A percentile compares a stretch with the other conserved stretches of the same genome.
phyloP scores from a whole-genome alignment of 2,888 invertebrate genomes.

The Ectemnius continuus region DNA sequence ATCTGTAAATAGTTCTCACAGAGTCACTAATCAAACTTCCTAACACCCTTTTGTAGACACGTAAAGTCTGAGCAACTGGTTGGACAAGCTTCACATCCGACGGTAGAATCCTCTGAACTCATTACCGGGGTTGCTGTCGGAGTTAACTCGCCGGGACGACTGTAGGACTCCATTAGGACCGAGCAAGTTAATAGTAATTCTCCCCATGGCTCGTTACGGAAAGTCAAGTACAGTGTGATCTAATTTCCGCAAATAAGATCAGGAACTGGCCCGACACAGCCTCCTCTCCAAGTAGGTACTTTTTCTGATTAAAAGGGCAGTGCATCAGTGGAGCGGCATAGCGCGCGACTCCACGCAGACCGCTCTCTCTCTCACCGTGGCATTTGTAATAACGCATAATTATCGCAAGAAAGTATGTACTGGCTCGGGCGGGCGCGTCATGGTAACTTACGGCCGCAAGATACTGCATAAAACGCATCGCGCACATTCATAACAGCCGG shows the following conservation, averaged over 20 bases:
- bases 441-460: too few species aligned
- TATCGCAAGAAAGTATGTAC: too few species aligned
- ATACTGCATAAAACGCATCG: too few species aligned
- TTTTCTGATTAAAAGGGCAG: slow-evolving; percentile 27
- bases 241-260: slow-evolving; percentile 30
- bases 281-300: background rate
- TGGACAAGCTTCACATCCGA: background rate
- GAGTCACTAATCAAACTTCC: too few species aligned
- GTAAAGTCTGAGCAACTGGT: too few species aligned
- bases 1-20: too few species aligned
- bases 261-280: slow-evolving; percentile 17
- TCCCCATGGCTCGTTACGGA: slow-evolving; percentile 1
- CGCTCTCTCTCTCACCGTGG: too few species aligned
- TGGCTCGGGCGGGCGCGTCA: too few species aligned
- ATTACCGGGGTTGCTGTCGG: slow-evolving; percentile 8
- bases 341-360: too few species aligned
- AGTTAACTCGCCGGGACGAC: slow-evolving; percentile 10
- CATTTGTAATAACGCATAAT: too few species aligned
- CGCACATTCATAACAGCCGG: background rate
- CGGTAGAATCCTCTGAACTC: background rate
- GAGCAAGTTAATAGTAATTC: background rate
- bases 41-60: too few species aligned
- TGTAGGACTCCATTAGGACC: slow-evolving; percentile 13
- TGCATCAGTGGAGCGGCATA: too few species aligned
- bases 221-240: slow-evolving; percentile 19